phyloP scores from a whole-genome alignment of 2,113 vertebrate genomes.

The Eulacestoma nigropectus region DNA sequence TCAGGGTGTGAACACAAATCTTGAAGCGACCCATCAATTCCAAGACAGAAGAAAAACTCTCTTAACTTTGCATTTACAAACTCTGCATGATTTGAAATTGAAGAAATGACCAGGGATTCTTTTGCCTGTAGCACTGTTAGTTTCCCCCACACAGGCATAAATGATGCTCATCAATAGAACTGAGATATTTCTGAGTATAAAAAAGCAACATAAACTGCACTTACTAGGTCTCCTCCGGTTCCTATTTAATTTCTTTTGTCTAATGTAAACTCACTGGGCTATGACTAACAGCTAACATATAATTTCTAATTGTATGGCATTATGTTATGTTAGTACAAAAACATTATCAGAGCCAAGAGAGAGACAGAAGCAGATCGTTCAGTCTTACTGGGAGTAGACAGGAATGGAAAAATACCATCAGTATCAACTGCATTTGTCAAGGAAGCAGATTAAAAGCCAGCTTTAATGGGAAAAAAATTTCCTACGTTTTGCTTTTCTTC shows the following conservation, averaged over 20 bases:
- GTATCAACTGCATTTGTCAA: conserved; percentile 42
- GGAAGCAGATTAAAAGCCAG: conserved; percentile 53
- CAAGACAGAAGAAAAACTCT: not conserved
- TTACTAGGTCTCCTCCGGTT: conserved; percentile 63
- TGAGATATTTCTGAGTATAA: conserved; percentile 43
- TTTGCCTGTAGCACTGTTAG: conserved; percentile 28
- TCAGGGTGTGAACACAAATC: not conserved
- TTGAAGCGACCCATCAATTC: not conserved
- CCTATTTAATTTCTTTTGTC: conserved; percentile 72
- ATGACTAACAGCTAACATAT: conserved; percentile 71
- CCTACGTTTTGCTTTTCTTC: not conserved
- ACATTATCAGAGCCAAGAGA: conserved; percentile 61
- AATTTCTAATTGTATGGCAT: conserved; percentile 72
- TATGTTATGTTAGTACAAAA: conserved; percentile 69
- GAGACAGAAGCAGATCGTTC: conserved; percentile 43
- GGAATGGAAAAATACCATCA: conserved; percentile 57
- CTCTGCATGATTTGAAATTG: not conserved
- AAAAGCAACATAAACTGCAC: conserved; percentile 25
- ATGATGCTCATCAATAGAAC: conserved; percentile 61
- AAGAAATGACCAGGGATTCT: conserved; percentile 28
- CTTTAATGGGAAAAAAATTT: conserved; percentile 35
- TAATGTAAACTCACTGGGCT: conserved; percentile 74
- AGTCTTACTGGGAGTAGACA: conserved; percentile 48
- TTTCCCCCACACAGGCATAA: conserved; percentile 18
- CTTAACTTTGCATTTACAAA: conserved; percentile 1